Base-by-base conservation (phyloP, 2,797 vertebrate genomes). In the Alcedo quadribrachys region DNA sequence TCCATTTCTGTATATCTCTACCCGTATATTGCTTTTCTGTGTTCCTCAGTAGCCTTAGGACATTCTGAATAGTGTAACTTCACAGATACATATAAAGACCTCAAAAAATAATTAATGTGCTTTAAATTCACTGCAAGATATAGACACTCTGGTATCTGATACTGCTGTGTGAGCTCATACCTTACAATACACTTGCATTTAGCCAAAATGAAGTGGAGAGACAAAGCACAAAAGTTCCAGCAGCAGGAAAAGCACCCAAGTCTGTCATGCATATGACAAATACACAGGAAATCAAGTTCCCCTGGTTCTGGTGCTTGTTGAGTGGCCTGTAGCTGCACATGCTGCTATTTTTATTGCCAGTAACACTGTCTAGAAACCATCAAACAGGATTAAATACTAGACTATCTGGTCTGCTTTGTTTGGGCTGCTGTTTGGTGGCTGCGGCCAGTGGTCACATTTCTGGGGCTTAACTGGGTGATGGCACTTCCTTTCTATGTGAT, bases 201-300 rank as follows among this genome's bases (percentile, higher is more conserved):
- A 53, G 17, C 35, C 7, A 5, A 71, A 14, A 75, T 33, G 25
- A 63, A 45, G 60, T 19, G 8, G n/a, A 60, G 12, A 68, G 27
- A 51, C 24, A 30, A 67, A 73, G 60, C 77, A 24, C 30, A 83
- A 63, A 48, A 62, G 27, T 27, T 70, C 6, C 35, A 90, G 48
- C 27, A 62, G 46, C 63, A 79, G 55, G 58, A 73, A 78, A 77
- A 93, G 35, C 30, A 35, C 16, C 13, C 22, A 15, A 3, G 4
- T 37, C 10, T 3, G 27, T 86, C 74, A 74, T 33, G 30, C 33
- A 9, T 22, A 40, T 3, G 11, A 43, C 53, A 92, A 90, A 61
- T 14, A 88, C 20, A 61, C 48, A 92, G 81, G 40, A 86, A 76
- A 84, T 67, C 94, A 82, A 61, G 86, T 88, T 94, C 18, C 53